phyloP scores from a whole-genome alignment of 2,113 vertebrate species.

The Eulacestoma nigropectus region DNA sequence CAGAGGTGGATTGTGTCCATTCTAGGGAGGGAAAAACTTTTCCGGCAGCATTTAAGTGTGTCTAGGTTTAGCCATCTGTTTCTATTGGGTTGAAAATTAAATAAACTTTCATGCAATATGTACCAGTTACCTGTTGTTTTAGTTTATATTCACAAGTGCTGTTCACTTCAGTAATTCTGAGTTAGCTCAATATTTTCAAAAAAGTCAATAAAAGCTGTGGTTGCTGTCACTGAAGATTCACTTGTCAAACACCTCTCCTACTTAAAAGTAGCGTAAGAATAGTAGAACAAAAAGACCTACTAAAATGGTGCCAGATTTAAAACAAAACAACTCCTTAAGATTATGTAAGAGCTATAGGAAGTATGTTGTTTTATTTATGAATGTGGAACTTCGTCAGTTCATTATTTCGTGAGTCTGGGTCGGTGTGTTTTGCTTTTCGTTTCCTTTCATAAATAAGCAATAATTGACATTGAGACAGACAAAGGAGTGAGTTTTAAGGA shows the following conservation, averaged over 20 bases:
- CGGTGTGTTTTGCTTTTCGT: not conserved
- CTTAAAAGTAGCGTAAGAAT: constrained; percentile 1
- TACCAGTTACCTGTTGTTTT: not conserved
- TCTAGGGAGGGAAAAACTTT: not conserved
- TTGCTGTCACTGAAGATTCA: not conserved
- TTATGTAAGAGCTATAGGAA: not conserved
- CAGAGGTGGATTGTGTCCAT: not conserved
- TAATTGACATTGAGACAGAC: constrained; percentile 26
- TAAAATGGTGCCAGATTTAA: not conserved
- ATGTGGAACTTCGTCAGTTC: not conserved
- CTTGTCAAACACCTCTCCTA: not conserved
- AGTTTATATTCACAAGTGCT: not conserved
- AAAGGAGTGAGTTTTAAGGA: constrained; percentile 41
- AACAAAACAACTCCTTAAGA: not conserved
- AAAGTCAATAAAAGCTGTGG: not conserved
- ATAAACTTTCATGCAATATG: not conserved
- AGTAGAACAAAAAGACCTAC: not conserved
- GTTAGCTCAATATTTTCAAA: not conserved
- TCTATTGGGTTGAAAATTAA: not conserved
- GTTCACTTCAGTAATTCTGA: not conserved
- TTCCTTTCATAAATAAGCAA: not conserved
- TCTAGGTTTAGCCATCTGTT: not conserved
- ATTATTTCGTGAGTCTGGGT: not conserved
- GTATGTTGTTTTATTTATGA: not conserved
- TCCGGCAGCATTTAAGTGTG: not conserved